phyloP scores from a whole-genome alignment of 2,888 invertebrate genomes.

The Watsonalla binaria region DNA sequence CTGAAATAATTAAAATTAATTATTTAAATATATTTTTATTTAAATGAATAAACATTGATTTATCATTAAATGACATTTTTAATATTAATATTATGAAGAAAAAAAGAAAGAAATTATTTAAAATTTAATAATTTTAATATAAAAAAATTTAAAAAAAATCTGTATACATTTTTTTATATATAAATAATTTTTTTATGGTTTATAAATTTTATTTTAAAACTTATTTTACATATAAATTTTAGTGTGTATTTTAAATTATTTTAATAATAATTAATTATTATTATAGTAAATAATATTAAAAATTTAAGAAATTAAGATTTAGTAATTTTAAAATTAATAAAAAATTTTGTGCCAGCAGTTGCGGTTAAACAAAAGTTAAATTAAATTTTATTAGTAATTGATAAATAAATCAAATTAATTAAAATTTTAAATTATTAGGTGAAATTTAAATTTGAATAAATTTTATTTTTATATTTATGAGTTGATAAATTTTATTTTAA shows the following conservation, averaged over 20 bases:
- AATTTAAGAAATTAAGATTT: slow-evolving; percentile 81
- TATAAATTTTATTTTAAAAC: slow-evolving; percentile 62
- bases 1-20: too few relatives aligned
- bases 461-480: slow-evolving; percentile 47
- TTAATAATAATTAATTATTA: slow-evolving; percentile 49
- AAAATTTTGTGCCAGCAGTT: slow-evolving; percentile 84
- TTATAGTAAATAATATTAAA: slow-evolving; percentile 72
- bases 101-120: too few relatives aligned
- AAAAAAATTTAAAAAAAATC: slow-evolving; percentile 58
- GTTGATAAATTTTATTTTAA: slow-evolving; percentile 66
- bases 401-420: slow-evolving; percentile 53
- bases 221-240: slow-evolving; percentile 79
- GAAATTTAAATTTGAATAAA: slow-evolving; percentile 77
- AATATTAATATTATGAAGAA: too few relatives aligned
- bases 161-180: slow-evolving; percentile 32
- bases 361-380: slow-evolving; percentile 82
- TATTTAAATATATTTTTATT: too few relatives aligned
- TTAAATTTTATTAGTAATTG: slow-evolving; percentile 73
- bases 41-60: too few relatives aligned
- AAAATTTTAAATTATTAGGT: slow-evolving; percentile 73
- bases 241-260: slow-evolving; percentile 55
- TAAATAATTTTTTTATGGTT: slow-evolving; percentile 72
- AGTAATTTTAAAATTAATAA: slow-evolving; percentile 78
- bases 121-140: too few relatives aligned
- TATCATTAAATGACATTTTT: too few relatives aligned